Evolutionary conservation across 2,888 invertebrate species (phyloP).

Genomic region (Branchipolynoe longqiensis): DNA sequence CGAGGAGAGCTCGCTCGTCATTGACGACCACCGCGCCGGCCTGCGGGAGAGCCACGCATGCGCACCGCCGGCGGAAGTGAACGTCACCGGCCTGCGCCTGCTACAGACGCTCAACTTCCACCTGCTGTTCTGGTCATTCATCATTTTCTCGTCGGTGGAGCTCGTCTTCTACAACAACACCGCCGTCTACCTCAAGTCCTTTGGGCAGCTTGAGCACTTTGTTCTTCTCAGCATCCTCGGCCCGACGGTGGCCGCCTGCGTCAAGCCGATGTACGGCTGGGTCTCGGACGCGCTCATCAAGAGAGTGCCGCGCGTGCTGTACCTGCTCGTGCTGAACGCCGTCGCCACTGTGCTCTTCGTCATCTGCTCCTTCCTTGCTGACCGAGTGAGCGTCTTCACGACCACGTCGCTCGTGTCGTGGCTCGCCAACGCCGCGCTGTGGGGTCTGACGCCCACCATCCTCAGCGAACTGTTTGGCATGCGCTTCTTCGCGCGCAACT

Average conservation of each 20-base stretch:
- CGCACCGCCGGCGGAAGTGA: slow-evolving; percentile 34
- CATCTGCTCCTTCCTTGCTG: slow-evolving; percentile 71
- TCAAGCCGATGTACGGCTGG: slow-evolving; percentile 72
- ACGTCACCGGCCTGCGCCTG: slow-evolving; percentile 70
- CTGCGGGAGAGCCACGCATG: neutral
- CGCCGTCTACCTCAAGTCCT: slow-evolving; percentile 73
- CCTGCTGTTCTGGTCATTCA: slow-evolving; percentile 72
- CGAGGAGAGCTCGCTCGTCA: slow-evolving; percentile 49
- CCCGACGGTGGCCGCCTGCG: slow-evolving; percentile 70
- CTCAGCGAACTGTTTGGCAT: slow-evolving; percentile 75
- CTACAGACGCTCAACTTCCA: slow-evolving; percentile 71
- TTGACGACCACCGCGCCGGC: slow-evolving; percentile 49
- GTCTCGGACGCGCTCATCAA: slow-evolving; percentile 70
- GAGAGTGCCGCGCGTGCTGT: slow-evolving; percentile 70
- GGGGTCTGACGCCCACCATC: slow-evolving; percentile 75
- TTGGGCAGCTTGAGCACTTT: slow-evolving; percentile 68
- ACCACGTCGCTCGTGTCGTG: slow-evolving; percentile 70
- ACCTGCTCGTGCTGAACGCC: slow-evolving; percentile 70
- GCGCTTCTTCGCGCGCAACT: slow-evolving; percentile 74
- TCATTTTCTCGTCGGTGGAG: slow-evolving; percentile 73
- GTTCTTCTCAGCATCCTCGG: slow-evolving; percentile 72
- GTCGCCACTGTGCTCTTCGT: slow-evolving; percentile 70
- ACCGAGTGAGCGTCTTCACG: slow-evolving; percentile 69
- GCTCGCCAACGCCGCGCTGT: slow-evolving; percentile 73
- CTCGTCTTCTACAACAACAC: slow-evolving; percentile 73